phyloP scores from a whole-genome alignment of 2,113 vertebrate genomes.

The Anser brachyrhynchus region DNA sequence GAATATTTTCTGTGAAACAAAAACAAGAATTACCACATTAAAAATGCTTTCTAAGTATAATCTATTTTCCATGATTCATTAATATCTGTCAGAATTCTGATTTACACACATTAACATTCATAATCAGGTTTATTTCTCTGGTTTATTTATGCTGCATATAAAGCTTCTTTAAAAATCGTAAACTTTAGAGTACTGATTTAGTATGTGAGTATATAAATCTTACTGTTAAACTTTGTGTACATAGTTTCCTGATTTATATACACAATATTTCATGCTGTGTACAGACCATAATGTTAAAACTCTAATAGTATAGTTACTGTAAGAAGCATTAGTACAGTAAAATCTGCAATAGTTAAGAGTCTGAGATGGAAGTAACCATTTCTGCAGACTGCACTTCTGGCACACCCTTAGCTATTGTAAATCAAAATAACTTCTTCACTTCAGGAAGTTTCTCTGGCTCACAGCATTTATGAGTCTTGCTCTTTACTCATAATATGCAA shows the following conservation, averaged over 20 bases:
- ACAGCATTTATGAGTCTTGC: neutral
- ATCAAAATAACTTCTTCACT: constrained; percentile 17
- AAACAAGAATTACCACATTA: constrained; percentile 39
- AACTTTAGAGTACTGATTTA: constrained; percentile 70
- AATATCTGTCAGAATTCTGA: constrained; percentile 65
- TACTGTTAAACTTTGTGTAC: constrained; percentile 56
- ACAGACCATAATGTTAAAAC: constrained; percentile 50
- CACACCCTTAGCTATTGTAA: neutral
- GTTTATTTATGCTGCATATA: constrained; percentile 68
- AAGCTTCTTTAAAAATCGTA: constrained; percentile 71
- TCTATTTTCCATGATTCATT: constrained; percentile 63
- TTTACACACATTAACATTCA: constrained; percentile 70
- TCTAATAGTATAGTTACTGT: constrained; percentile 65
- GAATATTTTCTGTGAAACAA: constrained; percentile 31
- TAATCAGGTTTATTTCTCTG: constrained; percentile 58
- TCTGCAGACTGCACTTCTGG: constrained; percentile 16
- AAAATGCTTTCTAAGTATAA: constrained; percentile 50
- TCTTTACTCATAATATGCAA: constrained; percentile 23
- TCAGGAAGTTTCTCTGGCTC: constrained; percentile 16
- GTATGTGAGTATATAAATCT: constrained; percentile 72
- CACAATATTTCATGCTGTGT: constrained; percentile 53
- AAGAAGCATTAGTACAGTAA: constrained; percentile 68
- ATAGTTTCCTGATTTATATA: constrained; percentile 67
- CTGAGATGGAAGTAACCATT: constrained; percentile 54
- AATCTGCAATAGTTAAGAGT: constrained; percentile 48